Conservation (phyloP, 1,140 invertebrate genomes). For the Schlechtendalia chinensis region DNA sequence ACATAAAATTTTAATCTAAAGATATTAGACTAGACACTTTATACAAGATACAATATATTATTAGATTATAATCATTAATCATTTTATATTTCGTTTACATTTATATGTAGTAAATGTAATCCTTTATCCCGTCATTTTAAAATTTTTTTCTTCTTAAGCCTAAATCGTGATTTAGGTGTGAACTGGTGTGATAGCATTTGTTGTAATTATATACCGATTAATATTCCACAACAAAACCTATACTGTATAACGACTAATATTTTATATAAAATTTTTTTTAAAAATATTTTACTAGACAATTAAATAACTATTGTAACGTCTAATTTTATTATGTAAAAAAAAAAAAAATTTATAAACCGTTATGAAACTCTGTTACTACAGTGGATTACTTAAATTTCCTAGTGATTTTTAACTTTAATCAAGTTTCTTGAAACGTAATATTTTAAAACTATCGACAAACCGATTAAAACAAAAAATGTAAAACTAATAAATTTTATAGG, state of each 20-base stretch:
- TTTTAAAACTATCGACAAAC: too few relatives aligned
- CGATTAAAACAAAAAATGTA: too few relatives aligned
- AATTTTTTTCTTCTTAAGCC: too few relatives aligned
- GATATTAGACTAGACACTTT: constrained; percentile 11
- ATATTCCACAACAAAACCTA: constrained; percentile 10
- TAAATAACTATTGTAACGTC: background rate
- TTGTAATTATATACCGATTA: background rate
- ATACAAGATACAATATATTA: background rate
- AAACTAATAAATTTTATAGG: too few relatives aligned
- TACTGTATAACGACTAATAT: background rate
- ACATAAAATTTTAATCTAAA: background rate
- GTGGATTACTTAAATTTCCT: too few relatives aligned
- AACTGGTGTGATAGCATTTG: background rate
- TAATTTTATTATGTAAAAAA: background rate
- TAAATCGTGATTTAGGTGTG: too few relatives aligned
- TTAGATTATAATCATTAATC: constrained; percentile 6
- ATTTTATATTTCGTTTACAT: background rate
- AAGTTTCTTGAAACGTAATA: too few relatives aligned
- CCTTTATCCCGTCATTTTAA: background rate
- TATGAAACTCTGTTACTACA: too few relatives aligned
- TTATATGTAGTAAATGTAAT: background rate
- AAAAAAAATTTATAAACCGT: too few relatives aligned
- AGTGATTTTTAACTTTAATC: too few relatives aligned
- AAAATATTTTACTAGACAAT: background rate
- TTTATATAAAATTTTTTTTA: too few relatives aligned